Base-by-base conservation (phyloP, 2,113 vertebrate species). In the Eudyptes chrysolophus region DNA sequence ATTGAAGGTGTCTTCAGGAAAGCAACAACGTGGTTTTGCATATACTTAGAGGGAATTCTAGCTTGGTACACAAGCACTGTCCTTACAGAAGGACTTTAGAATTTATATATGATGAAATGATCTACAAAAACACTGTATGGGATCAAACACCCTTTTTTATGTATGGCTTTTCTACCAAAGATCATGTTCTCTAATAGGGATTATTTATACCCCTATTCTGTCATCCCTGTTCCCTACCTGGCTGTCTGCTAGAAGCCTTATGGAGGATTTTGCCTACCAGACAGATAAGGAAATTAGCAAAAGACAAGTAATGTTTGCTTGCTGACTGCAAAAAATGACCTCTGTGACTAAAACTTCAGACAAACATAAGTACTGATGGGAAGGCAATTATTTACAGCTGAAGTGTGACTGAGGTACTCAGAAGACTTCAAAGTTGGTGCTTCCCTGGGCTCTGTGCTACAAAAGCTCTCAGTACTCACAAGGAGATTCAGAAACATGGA, bases 161-260 rank as follows among this genome's bases (percentile, higher is more conserved):
- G 8, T n/a, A 54, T 7, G 6, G 18, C 9, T 93, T 74, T 80
- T 76, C 55, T 87, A 42, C 12, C 9, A 49, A 66, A 89, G 54
- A 32, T 66, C 13, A 22, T 32, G 2, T 38, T 89, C 10, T 89
- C 25, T 29, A 51, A 3, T 2, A 34, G 2, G 25, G 20, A 44
- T 74, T 92, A 82, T 65, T 75, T 71, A 58, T 75, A 36, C 4
- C 27, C 11, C 32, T 70, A 78, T 60, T 92, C 16, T 9, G 85
- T 84, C 51, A 42, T 32, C 4, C 15, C 30, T 0, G 0, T 54
- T 74, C 14, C 38, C 24, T 54, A 34, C 7, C 13, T 3, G 0
- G 3, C 52, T n/a, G 8, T 54, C 26, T 89, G 48, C 15, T 64
- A 64, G 55, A 55, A 60, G 9, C 12, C 40, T 34, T 72, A 38